Base-by-base conservation (phyloP, 2,888 invertebrate genomes). In the Xylophagus ater region DNA sequence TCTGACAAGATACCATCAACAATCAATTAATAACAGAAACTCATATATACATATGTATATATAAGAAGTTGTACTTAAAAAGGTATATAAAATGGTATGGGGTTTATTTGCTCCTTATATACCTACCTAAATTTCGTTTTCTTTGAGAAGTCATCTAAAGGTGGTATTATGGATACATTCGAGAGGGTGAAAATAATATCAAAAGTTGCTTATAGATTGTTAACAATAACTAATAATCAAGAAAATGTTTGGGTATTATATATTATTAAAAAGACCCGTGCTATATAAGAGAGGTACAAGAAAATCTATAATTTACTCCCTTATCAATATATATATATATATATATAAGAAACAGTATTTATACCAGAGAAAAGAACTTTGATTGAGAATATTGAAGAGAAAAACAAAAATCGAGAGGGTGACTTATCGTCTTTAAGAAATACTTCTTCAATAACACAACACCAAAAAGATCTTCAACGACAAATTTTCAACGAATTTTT, bases 221-320 rank as follows among this genome's bases (percentile, higher is more conserved):
- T 30, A 40, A 40, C 37, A 43, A 43, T 43, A 40, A 43, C 43
- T 36, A 43, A 43, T 43, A 43, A 43, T 43, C 43, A 43, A 37
- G 37, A 37, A 37, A 33, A 26, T 39, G 37, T 34, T 31, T 37
- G 31, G n/a, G n/a, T n/a, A n/a, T n/a, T n/a, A n/a, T n/a, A n/a
- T n/a, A n/a, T n/a, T n/a, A n/a, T n/a, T n/a, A n/a, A n/a, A n/a
- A n/a, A 40, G 31, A 33, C 43, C 37, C 20, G 34, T 30, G 33
- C 40, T 40, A 30, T 37, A 33, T 20, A 30, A 15, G 21, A n/a
- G n/a, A n/a, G n/a, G n/a, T 29, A 12, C 34, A 42, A 34, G 24
- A 12, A 31, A 18, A 12, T 17, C 15, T 19, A 9, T 29, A 10
- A 37, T 26, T 23, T 28, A 31, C 37, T 31, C 31, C 37, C 37